A percentile compares a stretch with the other conserved stretches of the same genome.
These are phyloP conservation scores for Epsilonema sp. DNA, from an alignment of 2,888 invertebrate genomes.

Conservation along the genomic window DNA sequence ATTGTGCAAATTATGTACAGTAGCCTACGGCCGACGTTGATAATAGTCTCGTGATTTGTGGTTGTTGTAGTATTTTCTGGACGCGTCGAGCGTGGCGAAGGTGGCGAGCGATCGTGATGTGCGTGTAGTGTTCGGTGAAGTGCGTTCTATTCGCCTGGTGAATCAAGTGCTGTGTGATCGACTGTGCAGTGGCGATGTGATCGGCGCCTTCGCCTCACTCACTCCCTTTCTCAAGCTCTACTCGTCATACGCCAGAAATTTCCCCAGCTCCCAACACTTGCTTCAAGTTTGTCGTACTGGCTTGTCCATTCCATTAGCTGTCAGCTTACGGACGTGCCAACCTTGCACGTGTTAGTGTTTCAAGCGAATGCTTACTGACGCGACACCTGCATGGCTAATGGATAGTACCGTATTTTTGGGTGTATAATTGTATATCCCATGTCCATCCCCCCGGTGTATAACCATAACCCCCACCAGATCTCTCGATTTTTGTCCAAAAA, in stretches of 20 bases:
- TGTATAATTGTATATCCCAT: too few relatives aligned
- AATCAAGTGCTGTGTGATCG: conserved; percentile 30
- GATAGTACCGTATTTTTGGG: too few relatives aligned
- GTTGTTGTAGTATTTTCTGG: too few relatives aligned
- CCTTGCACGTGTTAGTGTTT: too few relatives aligned
- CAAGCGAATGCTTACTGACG: too few relatives aligned
- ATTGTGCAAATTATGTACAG: too few relatives aligned
- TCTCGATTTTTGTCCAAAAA: too few relatives aligned
- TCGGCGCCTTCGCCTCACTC: conserved; percentile 46
- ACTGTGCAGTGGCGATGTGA: conserved; percentile 39
- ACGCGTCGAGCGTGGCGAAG: conserved; percentile 24
- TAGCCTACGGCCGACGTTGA: not conserved
- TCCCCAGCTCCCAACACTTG: conserved; percentile 42
- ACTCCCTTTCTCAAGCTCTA: conserved; percentile 58
- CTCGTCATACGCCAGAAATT: conserved; percentile 54
- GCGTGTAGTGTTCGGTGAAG: conserved; percentile 30
- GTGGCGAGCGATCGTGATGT: conserved; percentile 20
- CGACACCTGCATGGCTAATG: too few relatives aligned
- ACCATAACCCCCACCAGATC: too few relatives aligned
- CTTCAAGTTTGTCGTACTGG: conserved; percentile 38
- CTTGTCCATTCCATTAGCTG: conserved; percentile 2
- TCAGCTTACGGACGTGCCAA: not conserved
- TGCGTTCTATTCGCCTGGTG: conserved; percentile 33
- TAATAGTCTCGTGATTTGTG: too few relatives aligned
- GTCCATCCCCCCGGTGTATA: too few relatives aligned